phyloP scores from a whole-genome alignment of 2,888 invertebrate genomes.

The Andrena haemorrhoa region DNA sequence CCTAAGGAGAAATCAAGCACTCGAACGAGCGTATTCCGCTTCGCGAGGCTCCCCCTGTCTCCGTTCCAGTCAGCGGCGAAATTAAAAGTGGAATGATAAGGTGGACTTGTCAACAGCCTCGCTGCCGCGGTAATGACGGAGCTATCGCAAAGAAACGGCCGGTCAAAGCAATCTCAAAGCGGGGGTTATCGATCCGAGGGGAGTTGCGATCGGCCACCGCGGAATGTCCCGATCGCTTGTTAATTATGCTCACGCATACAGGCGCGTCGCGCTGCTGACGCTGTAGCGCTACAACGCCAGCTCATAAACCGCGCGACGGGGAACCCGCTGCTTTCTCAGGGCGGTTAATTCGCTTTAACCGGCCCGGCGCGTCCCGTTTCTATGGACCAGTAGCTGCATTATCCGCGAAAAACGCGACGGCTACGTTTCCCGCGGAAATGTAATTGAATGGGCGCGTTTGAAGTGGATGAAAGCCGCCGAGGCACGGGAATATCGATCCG shows the following conservation, averaged over 20 bases:
- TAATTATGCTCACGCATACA: constrained; percentile 48
- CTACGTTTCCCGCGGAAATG: constrained; percentile 2
- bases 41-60: not conserved
- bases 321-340: constrained; percentile 35
- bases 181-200: constrained; percentile 29
- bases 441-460: constrained; percentile 19
- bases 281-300: not conserved
- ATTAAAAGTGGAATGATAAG: not conserved
- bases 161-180: not conserved
- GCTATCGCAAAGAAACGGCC: not conserved
- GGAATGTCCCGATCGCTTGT: constrained; percentile 45
- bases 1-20: not conserved
- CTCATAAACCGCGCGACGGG: constrained; percentile 38
- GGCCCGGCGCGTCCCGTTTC: constrained; percentile 22
- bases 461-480: not conserved
- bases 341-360: constrained; percentile 60
- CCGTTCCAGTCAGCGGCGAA: not conserved
- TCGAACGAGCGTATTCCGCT: too few relatives aligned
- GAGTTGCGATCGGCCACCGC: constrained; percentile 16
- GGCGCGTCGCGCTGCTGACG: not conserved
- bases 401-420: not conserved
- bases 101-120: not conserved
- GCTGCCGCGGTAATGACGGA: not conserved
- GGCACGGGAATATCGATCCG: constrained; percentile 1
- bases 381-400: constrained; percentile 36